Evolutionary conservation across 2,888 invertebrate genomes (phyloP).

Genomic region (Chesias legatella): DNA sequence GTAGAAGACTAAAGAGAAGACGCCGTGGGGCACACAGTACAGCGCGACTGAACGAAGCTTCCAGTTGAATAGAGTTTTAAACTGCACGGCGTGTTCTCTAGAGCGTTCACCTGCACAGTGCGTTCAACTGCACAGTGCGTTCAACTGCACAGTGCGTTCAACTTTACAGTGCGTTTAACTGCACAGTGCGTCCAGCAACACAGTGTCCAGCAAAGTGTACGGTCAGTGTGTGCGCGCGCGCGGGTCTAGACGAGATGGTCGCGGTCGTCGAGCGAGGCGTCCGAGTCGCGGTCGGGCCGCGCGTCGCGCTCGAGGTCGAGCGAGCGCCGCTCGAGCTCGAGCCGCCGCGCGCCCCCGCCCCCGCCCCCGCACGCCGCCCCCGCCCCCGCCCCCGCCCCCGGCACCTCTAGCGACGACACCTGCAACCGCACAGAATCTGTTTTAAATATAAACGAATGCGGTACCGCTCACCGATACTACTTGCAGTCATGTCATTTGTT

Average conservation of each 20-base stretch:
- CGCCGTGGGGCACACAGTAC: no score
- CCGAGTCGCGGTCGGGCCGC: constrained; percentile 64
- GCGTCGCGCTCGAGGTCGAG: constrained; percentile 76
- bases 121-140: no score
- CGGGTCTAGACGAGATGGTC: constrained; percentile 68
- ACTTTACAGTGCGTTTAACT: no score
- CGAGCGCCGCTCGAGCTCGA: constrained; percentile 72
- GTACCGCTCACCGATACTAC: not conserved
- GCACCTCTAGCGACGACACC: constrained; percentile 71
- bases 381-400: constrained; percentile 41
- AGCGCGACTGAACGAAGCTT: no score
- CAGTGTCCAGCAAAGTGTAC: not conserved
- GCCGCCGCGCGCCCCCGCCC: constrained; percentile 46
- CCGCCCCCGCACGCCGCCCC: constrained; percentile 51
- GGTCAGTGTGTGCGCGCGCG: constrained; percentile 6
- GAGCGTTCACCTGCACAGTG: no score
- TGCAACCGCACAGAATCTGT: constrained; percentile 30
- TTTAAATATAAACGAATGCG: constrained; percentile 9
- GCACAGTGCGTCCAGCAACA: no score
- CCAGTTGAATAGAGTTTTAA: no score
- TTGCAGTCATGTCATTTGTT: no score
- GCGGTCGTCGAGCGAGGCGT: constrained; percentile 71
- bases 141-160: no score
- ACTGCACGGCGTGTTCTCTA: no score
- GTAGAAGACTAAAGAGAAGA: no score